These are phyloP conservation scores for Ceratina japonica DNA, from an alignment of 1,140 invertebrate genomes.

Conservation along the genomic window DNA sequence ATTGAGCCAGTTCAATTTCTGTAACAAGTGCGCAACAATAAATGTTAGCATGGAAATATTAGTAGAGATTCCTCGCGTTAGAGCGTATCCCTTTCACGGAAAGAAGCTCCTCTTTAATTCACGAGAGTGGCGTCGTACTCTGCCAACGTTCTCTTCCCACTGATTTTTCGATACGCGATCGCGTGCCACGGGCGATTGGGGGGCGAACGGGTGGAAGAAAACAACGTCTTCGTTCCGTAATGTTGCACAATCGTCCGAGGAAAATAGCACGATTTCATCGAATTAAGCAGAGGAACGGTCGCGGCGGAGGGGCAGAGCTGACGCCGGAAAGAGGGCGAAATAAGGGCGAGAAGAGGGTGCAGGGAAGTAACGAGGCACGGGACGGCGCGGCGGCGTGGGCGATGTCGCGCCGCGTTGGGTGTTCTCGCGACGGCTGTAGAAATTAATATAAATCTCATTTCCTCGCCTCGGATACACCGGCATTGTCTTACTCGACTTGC, in stretches of 20 bases:
- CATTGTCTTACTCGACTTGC: constrained; percentile 63
- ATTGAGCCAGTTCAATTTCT: not conserved
- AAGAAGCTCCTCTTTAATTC: not conserved
- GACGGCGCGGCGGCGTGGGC: not conserved
- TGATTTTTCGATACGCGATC: not conserved
- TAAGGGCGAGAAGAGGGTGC: not conserved
- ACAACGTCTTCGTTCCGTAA: not conserved
- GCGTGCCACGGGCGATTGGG: not conserved
- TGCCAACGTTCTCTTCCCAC: not conserved
- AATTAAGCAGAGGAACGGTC: not conserved
- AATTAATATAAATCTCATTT: constrained; percentile 72
- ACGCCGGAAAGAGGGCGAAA: not conserved
- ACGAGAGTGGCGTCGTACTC: not conserved
- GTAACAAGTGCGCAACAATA: not conserved
- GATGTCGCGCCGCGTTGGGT: constrained; percentile 26
- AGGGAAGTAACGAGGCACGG: not conserved
- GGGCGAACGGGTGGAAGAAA: not conserved
- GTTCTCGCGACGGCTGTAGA: constrained; percentile 61
- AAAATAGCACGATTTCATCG: constrained; percentile 1
- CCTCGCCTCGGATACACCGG: constrained; percentile 48
- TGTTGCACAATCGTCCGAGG: not conserved
- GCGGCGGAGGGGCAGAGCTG: not conserved
- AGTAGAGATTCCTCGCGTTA: not conserved
- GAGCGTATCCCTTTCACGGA: not conserved
- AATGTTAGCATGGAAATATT: not conserved